These are phyloP conservation scores for Isaurus tuberculatus DNA, from an alignment of 92 coral and sea anemone species.

Conservation along the genomic window DNA sequence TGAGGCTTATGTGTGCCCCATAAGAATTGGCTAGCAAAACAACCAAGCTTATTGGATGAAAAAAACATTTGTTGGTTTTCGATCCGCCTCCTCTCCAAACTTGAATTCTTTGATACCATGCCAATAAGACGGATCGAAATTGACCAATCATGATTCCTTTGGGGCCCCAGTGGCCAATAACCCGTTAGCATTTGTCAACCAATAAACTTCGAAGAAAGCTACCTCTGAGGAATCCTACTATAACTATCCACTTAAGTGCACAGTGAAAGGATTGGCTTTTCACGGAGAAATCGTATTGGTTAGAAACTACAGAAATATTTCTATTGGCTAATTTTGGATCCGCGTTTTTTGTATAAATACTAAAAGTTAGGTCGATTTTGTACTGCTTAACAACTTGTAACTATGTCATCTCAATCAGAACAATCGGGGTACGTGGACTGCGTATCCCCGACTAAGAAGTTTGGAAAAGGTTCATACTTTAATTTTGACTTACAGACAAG, in stretches of 20 bases:
- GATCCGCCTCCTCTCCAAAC: slow-evolving; percentile 3
- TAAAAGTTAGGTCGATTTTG: background rate
- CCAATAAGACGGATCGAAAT: background rate
- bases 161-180: background rate
- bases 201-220: background rate
- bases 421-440: background rate
- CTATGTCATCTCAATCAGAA: background rate
- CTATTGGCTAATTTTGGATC: slow-evolving; percentile 11
- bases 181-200: slow-evolving; percentile 1
- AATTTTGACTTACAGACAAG: slow-evolving; percentile 3
- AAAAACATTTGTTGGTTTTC: background rate
- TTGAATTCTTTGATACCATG: background rate
- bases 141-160: background rate
- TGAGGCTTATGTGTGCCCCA: background rate
- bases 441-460: slow-evolving; percentile 15
- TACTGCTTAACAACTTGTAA: background rate
- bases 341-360: slow-evolving; percentile 1
- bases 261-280: slow-evolving; percentile 6
- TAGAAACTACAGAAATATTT: background rate
- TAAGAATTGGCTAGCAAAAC: background rate
- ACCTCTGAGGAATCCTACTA: background rate
- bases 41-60: background rate
- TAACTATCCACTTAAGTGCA: background rate
- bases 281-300: background rate
- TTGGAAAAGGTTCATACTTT: background rate